Evolutionary conservation across 2,113 vertebrate genomes (phyloP).

Genomic region (Kryptolebias marmoratus): DNA sequence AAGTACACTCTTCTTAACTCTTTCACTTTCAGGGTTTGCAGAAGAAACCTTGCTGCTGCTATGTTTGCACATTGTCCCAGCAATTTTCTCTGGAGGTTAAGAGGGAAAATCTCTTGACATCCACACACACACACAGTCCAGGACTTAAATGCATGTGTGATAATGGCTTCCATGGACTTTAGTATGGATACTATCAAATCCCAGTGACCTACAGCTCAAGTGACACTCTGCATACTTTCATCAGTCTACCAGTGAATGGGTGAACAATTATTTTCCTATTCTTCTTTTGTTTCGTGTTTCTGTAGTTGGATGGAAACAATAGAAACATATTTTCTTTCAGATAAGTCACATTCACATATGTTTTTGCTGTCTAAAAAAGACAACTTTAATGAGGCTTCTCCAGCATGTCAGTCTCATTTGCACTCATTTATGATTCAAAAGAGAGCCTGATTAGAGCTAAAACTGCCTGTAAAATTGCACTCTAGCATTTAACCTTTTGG

Average conservation of each 20-base stretch:
- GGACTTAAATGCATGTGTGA: neutral
- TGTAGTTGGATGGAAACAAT: neutral
- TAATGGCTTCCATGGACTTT: neutral
- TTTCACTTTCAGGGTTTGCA: neutral
- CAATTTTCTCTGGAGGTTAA: neutral
- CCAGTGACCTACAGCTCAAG: too few species aligned
- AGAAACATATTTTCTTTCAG: neutral
- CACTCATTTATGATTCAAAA: neutral
- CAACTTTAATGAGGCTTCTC: neutral
- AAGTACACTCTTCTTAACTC: neutral
- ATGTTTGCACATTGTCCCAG: neutral
- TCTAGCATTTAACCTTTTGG: neutral
- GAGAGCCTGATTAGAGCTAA: constrained; percentile 14
- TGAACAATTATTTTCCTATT: neutral
- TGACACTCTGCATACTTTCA: neutral
- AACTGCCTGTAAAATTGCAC: constrained; percentile 5
- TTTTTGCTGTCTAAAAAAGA: constrained; percentile 1
- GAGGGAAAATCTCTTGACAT: neutral
- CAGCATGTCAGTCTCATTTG: neutral
- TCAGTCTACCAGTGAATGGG: rapidly evolving
- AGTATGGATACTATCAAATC: neutral
- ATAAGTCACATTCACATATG: neutral
- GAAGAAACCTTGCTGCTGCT: neutral
- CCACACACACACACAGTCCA: neutral
- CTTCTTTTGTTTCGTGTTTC: neutral